phyloP scores from a whole-genome alignment of 2,113 vertebrate genomes.

The Amblyornis subalaris region DNA sequence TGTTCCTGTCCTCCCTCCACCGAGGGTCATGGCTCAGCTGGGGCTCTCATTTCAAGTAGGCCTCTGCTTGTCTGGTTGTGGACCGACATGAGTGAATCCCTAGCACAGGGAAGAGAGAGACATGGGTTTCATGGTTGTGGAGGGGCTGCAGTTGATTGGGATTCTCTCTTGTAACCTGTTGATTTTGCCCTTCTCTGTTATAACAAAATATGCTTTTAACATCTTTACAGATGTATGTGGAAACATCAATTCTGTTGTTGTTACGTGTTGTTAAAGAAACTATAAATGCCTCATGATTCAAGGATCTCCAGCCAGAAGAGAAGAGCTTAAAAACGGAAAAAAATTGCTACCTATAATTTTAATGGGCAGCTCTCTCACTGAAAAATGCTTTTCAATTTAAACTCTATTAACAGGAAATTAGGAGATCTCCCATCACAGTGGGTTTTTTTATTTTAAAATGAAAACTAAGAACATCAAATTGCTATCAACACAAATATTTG shows the following conservation, averaged over 20 bases:
- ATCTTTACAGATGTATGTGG: background rate
- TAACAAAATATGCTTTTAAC: background rate
- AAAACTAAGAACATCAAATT: constrained; percentile 45
- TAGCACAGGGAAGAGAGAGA: background rate
- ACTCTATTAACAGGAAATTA: constrained; percentile 60
- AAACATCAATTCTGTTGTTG: background rate
- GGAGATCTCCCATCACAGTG: constrained; percentile 4
- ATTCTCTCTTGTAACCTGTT: background rate
- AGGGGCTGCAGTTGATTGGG: background rate
- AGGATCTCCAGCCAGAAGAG: constrained; percentile 11
- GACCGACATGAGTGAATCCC: background rate
- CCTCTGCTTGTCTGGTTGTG: background rate
- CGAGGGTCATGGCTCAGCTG: background rate
- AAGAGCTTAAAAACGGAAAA: constrained; percentile 17
- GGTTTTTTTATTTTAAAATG: constrained; percentile 46
- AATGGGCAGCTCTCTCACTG: constrained; percentile 16
- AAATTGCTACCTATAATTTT: constrained; percentile 45
- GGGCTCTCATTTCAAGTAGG: background rate
- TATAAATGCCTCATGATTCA: constrained; percentile 20
- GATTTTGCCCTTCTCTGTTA: background rate
- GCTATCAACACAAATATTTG: constrained; percentile 2
- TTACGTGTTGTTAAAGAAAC: background rate
- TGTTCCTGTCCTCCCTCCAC: background rate
- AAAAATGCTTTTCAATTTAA: constrained; percentile 59
- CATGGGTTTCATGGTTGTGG: fast-evolving